Evolutionary conservation across 2,113 vertebrate genomes (phyloP).

Genomic region (Puntigrus tetrazona): DNA sequence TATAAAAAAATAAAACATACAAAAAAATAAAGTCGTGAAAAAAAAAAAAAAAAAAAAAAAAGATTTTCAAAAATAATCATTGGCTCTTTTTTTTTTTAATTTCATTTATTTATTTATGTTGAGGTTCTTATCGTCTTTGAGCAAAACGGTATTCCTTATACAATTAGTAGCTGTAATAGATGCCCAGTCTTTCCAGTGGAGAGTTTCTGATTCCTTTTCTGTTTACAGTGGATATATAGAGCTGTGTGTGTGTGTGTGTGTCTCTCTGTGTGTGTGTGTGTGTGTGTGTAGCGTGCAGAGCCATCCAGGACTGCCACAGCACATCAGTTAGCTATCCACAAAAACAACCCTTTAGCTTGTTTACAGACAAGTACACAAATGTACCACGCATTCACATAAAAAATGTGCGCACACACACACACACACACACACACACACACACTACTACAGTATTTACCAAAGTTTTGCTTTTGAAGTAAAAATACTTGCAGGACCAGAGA

Average conservation of each 20-base stretch:
- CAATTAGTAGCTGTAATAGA: not conserved
- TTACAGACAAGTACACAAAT: conserved; percentile 35
- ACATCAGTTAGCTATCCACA: conserved; percentile 30
- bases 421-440: not conserved
- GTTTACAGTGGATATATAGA: conserved; percentile 17
- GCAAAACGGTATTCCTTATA: not conserved
- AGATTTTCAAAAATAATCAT: not conserved
- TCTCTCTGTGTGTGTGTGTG: not conserved
- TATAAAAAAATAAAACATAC: not conserved
- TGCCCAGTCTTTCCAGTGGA: not conserved
- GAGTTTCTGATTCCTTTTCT: not conserved
- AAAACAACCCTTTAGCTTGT: conserved; percentile 38
- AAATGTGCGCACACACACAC: conserved; percentile 15
- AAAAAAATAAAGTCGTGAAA: too few relatives aligned
- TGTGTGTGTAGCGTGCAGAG: not conserved
- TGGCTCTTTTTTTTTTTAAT: not conserved
- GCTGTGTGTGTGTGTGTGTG: not conserved
- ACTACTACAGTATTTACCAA: conserved; percentile 20
- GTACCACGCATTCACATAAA: conserved; percentile 29
- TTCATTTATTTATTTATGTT: not conserved
- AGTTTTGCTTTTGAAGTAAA: conserved; percentile 48
- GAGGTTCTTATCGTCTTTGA: not conserved
- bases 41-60: too few relatives aligned
- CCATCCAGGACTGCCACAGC: conserved; percentile 10
- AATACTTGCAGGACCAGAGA: conserved; percentile 28